These are phyloP conservation scores for Misgurnus mizolepis DNA, from an alignment of 2,113 vertebrate species.

Conservation along the genomic window DNA sequence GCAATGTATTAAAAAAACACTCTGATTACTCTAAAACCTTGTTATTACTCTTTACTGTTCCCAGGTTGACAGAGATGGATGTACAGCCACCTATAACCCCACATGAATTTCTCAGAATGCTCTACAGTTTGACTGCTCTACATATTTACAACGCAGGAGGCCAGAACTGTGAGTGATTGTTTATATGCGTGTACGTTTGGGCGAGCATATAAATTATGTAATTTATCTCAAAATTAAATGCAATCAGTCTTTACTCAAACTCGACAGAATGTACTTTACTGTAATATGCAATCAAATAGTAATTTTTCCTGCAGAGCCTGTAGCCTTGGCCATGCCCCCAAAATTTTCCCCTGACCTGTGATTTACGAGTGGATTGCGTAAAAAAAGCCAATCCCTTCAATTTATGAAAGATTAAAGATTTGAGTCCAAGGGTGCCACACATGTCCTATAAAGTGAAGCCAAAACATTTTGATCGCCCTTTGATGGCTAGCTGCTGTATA, in stretches of 20 bases:
- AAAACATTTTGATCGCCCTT: too few species aligned
- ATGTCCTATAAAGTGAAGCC: too few species aligned
- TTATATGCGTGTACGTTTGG: background rate
- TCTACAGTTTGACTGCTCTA: constrained; percentile 81
- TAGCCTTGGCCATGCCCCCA: background rate
- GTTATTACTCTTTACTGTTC: constrained; percentile 21
- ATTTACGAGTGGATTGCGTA: too few species aligned
- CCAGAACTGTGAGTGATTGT: constrained; percentile 72
- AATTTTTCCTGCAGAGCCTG: background rate
- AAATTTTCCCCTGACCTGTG: background rate
- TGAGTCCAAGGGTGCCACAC: too few species aligned
- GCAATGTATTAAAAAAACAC: too few species aligned
- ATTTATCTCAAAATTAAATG: background rate
- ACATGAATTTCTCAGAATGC: constrained; percentile 82
- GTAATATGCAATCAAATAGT: background rate
- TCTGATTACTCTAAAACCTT: background rate
- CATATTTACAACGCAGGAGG: constrained; percentile 68
- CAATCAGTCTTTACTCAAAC: background rate
- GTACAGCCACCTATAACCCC: constrained; percentile 65
- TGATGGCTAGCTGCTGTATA: too few species aligned
- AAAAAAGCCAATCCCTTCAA: too few species aligned
- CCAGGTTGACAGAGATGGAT: constrained; percentile 83
- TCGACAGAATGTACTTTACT: background rate
- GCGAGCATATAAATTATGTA: background rate
- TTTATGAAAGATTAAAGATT: too few species aligned